Evolutionary conservation across 2,797 vertebrate species (phyloP), one percentile per base, ranked within the genome.

Genomic region (Moxostoma hubbsi): DNA sequence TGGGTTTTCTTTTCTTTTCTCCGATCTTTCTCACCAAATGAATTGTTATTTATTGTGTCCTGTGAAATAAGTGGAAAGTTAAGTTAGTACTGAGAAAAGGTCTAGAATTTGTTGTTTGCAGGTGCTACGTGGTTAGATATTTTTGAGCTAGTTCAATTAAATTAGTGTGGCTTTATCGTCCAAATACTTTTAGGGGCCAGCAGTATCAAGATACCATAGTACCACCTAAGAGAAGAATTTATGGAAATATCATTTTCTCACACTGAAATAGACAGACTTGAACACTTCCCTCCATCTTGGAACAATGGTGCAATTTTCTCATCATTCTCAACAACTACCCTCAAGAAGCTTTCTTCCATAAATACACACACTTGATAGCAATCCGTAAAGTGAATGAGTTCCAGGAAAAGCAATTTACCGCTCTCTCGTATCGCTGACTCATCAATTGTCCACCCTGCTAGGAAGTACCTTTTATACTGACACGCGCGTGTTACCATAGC

Each of bases 31-130:
- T 98, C 98, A 67, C 95, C 96, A 69, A 98, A 91, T 86, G 98
- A 98, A 91, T 99, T 99, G 92, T 99, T 99, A 92, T 99, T 99
- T 90, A 99, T 94, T 55, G 96, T 97, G 93, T 99, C 98, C 98
- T 99, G 87, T 58, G 51, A 79, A 47, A 10, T 9, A 51, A 57
- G 18, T 62, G 49, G 68, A 63, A 62, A 65, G 36, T 36, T 36
- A 36, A 36, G 36, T 36, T 36, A 36, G 36, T 36, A 4, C 36
- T 36, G 36, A 36, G 36, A 36, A 36, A 36, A 36, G 36, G 36
- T 36, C 36, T 36, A 36, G 36, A 4, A 36, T 36, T 36, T 4
- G 3, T 36, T 36, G 36, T 36, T 36, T 36, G 36, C 36, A 36
- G 36, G 36, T 36, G 36, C 36, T 36, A 36, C 36, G 4, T 36